Conservation (phyloP, 2,797 vertebrate genomes). For the Taenioides sp. region DNA sequence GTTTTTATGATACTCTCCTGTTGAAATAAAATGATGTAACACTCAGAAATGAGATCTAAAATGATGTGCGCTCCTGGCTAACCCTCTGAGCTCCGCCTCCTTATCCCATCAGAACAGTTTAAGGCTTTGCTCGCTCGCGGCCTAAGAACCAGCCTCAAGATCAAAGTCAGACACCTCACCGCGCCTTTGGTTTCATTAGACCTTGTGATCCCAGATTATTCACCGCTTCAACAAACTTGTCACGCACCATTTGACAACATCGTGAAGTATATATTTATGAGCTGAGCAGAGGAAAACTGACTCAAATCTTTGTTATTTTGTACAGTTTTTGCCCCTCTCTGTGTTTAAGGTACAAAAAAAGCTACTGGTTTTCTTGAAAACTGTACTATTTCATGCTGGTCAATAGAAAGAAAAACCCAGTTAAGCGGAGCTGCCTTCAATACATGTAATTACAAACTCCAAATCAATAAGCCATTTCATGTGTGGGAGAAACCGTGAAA, state of each 20-base stretch:
- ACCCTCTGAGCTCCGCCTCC: slow-evolving; percentile 9
- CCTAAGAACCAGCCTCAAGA: slow-evolving; percentile 43
- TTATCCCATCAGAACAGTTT: slow-evolving; percentile 45
- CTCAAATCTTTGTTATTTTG: slow-evolving; percentile 3
- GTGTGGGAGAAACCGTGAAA: slow-evolving; percentile 30
- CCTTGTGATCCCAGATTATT: slow-evolving; percentile 55
- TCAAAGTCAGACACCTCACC: slow-evolving; percentile 55
- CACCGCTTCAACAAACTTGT: slow-evolving; percentile 44
- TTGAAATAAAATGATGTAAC: slow-evolving; percentile 66
- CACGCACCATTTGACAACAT: slow-evolving; percentile 19
- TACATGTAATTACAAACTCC: slow-evolving; percentile 48
- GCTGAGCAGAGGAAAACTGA: slow-evolving; percentile 6
- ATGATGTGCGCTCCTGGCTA: slow-evolving; percentile 36
- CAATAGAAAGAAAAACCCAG: slow-evolving; percentile 12
- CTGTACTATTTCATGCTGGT: slow-evolving; percentile 21
- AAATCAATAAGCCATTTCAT: slow-evolving; percentile 60
- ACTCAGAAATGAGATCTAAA: slow-evolving; percentile 67
- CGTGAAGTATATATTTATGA: slow-evolving; percentile 28
- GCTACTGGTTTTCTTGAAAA: slow-evolving; percentile 14
- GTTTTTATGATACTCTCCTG: slow-evolving; percentile 46
- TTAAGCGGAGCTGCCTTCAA: slow-evolving; percentile 31
- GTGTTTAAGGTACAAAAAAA: background rate
- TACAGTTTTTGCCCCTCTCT: background rate
- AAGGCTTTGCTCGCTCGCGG: slow-evolving; percentile 35
- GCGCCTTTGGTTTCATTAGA: slow-evolving; percentile 53